Percentiles rank a stretch among this genome's conserved stretches.
Conservation (phyloP, 2,888 invertebrate species). For the Hermaeophaga mercurialis region DNA sequence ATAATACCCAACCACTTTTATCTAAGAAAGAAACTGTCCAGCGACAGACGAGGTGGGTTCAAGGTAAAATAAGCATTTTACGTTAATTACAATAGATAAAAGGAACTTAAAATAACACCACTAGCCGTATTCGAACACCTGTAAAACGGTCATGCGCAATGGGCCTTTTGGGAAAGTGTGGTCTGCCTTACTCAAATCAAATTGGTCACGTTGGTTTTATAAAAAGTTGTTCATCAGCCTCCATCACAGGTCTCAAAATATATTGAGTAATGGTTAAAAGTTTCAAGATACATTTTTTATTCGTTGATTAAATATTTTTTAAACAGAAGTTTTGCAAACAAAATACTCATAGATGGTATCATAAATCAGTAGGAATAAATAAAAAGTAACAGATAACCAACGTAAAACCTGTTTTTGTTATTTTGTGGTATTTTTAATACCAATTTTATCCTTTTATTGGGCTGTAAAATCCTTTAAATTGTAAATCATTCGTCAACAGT, state of each 20-base stretch:
- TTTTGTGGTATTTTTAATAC: background rate
- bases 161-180: slow-evolving; percentile 33
- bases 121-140: slow-evolving; percentile 34
- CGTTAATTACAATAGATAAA: slow-evolving; percentile 35
- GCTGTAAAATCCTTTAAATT: slow-evolving; percentile 8
- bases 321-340: too few relatives aligned
- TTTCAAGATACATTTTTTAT: too few relatives aligned
- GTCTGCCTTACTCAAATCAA: too few relatives aligned
- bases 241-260: too few relatives aligned
- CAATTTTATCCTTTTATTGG: slow-evolving; percentile 15
- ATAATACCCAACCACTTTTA: slow-evolving; percentile 27
- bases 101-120: slow-evolving; percentile 36
- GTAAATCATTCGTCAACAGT: slow-evolving; percentile 17
- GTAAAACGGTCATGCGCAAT: slow-evolving; percentile 39
- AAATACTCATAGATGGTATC: background rate
- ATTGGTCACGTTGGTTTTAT: too few relatives aligned
- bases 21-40: slow-evolving; percentile 32
- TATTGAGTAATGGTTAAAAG: too few relatives aligned
- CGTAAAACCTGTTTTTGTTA: background rate
- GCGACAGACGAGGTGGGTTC: slow-evolving; percentile 37
- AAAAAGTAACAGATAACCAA: background rate
- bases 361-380: background rate
- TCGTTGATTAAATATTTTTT: too few relatives aligned
- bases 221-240: too few relatives aligned
- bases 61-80: slow-evolving; percentile 41